Evolutionary conservation across 2,113 vertebrate species (phyloP).

Genomic region (Sorex araneus): DNA sequence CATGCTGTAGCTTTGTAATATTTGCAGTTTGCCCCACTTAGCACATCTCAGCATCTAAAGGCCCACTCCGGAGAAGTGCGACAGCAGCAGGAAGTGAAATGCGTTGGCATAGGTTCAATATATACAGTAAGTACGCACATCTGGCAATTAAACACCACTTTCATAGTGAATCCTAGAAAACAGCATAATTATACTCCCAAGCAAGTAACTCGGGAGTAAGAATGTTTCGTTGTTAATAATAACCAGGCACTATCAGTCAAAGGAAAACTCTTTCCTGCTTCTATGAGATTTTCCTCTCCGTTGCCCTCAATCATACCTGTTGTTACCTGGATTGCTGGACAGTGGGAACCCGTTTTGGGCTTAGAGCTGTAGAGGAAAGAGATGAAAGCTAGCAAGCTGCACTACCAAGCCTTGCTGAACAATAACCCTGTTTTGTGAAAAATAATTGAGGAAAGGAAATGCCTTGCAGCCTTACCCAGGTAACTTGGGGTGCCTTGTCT

Average conservation of each 20-base stretch:
- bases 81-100: constrained; percentile 40
- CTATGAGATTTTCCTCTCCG: background rate
- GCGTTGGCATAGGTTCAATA: constrained; percentile 40
- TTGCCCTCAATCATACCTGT: constrained; percentile 40
- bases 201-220: constrained; percentile 61
- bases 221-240: constrained; percentile 45
- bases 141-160: constrained; percentile 74
- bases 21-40: constrained; percentile 31
- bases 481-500: constrained; percentile 5
- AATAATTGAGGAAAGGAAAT: constrained; percentile 69
- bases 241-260: constrained; percentile 39
- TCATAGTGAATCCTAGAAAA: constrained; percentile 76
- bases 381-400: background rate
- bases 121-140: constrained; percentile 65
- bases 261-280: constrained; percentile 56
- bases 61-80: constrained; percentile 10
- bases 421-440: constrained; percentile 47
- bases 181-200: constrained; percentile 71
- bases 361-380: background rate
- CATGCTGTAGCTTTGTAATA: constrained; percentile 42
- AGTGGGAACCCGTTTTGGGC: background rate
- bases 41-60: constrained; percentile 37
- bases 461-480: constrained; percentile 9
- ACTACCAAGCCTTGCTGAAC: constrained; percentile 12
- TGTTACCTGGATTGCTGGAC: constrained; percentile 19